A percentile compares a stretch with the other conserved stretches of the same genome.
Evolutionary conservation across 2,888 invertebrate genomes (phyloP).

Genomic region (Hyposoter didymator): DNA sequence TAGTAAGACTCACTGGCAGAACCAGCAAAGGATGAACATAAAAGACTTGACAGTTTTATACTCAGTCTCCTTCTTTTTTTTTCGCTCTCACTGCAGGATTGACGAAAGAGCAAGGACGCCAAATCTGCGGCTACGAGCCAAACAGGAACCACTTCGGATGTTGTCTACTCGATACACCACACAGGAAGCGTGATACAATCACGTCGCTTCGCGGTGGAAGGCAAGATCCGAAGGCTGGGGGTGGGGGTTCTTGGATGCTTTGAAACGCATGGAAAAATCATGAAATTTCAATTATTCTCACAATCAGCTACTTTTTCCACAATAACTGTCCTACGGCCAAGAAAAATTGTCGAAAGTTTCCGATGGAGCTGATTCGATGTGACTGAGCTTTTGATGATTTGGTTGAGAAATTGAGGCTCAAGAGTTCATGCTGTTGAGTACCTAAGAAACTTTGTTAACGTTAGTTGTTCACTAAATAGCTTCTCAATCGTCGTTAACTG

Average conservation of each 20-base stretch:
- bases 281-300: not conserved
- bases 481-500: too few relatives aligned
- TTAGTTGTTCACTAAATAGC: too few relatives aligned
- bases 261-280: not conserved
- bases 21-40: conserved; percentile 31
- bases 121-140: conserved; percentile 57
- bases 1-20: conserved; percentile 23
- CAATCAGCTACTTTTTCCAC: too few relatives aligned
- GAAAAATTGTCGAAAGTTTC: too few relatives aligned
- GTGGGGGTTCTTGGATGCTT: not conserved
- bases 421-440: too few relatives aligned
- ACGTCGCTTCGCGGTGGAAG: not conserved
- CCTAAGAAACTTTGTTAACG: too few relatives aligned
- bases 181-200: conserved; percentile 14
- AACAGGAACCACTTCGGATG: conserved; percentile 57
- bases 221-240: not conserved
- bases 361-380: too few relatives aligned
- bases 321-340: too few relatives aligned
- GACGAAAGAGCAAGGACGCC: conserved; percentile 39
- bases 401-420: too few relatives aligned
- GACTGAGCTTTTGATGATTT: too few relatives aligned
- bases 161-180: conserved; percentile 30
- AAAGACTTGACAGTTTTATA: conserved; percentile 61
- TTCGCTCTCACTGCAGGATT: not conserved
- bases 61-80: conserved; percentile 8